Percentiles rank a stretch among this genome's conserved stretches.
Conservation (phyloP, 2,797 vertebrate species). For the Psittacula echo region DNA sequence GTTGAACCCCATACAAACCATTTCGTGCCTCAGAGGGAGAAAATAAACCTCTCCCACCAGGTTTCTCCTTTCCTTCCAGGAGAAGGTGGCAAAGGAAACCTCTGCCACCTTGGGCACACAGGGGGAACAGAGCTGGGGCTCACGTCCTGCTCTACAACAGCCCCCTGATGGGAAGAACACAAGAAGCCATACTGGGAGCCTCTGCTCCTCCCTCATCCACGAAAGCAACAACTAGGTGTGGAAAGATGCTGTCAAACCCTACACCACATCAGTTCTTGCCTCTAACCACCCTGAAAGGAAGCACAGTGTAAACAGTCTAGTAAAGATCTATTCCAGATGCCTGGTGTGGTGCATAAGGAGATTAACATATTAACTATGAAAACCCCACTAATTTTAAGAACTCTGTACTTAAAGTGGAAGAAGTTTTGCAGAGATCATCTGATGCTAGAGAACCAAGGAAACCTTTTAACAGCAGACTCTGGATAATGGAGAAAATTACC, state of each 20-base stretch:
- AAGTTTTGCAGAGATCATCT: conserved; percentile 39
- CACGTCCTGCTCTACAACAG: background rate
- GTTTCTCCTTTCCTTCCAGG: background rate
- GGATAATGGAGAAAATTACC: conserved; percentile 34
- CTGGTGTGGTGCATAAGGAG: background rate
- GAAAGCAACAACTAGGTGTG: conserved; percentile 45
- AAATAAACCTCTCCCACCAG: background rate
- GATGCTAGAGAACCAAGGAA: background rate
- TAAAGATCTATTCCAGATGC: conserved; percentile 35
- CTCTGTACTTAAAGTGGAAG: background rate
- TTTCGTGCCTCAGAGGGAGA: background rate
- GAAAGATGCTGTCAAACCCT: conserved; percentile 46
- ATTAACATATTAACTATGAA: conserved; percentile 36
- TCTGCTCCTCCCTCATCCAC: background rate
- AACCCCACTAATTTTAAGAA: conserved; percentile 39
- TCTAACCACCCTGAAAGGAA: conserved; percentile 19
- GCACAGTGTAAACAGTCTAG: conserved; percentile 17
- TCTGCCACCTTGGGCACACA: background rate
- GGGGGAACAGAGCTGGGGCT: background rate
- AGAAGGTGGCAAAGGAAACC: background rate
- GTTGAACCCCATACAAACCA: background rate
- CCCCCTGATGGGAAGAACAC: background rate
- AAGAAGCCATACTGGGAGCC: background rate
- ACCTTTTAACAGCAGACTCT: conserved; percentile 34
- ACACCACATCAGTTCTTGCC: conserved; percentile 23